phyloP scores from a whole-genome alignment of 2,888 invertebrate species.

The Allophyes oxyacanthae region DNA sequence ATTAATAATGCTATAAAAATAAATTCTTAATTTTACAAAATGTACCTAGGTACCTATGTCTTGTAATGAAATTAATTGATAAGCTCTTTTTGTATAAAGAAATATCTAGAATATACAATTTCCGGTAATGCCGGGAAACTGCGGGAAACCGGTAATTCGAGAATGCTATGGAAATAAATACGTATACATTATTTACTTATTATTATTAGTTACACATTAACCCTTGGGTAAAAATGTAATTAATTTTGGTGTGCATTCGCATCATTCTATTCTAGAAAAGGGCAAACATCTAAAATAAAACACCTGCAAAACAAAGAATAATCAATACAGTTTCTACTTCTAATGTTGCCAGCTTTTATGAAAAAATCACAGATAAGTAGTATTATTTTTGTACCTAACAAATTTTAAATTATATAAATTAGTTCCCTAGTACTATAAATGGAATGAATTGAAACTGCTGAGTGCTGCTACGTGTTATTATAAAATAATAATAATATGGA shows the following conservation, averaged over 20 bases:
- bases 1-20: too few relatives aligned
- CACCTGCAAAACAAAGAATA: conserved; percentile 35
- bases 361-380: conserved; percentile 2
- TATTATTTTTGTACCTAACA: not conserved
- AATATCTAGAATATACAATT: conserved; percentile 26
- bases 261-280: conserved; percentile 13
- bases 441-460: too few relatives aligned
- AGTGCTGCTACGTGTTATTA: too few relatives aligned
- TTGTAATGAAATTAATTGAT: too few relatives aligned
- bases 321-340: conserved; percentile 36
- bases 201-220: not conserved
- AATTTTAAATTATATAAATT: too few relatives aligned
- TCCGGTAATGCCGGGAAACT: conserved; percentile 31
- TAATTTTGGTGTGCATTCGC: conserved; percentile 5
- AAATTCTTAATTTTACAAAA: too few relatives aligned
- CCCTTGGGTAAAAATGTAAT: not conserved
- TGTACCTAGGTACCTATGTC: too few relatives aligned
- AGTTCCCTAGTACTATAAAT: too few relatives aligned
- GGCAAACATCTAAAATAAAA: conserved; percentile 37
- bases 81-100: too few relatives aligned
- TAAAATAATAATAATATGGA: too few relatives aligned
- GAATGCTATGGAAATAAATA: conserved; percentile 17
- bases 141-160: conserved; percentile 26
- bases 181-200: not conserved
- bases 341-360: conserved; percentile 30